phyloP scores from a whole-genome alignment of 2,888 invertebrate genomes.

The Plagodis dolabraria region DNA sequence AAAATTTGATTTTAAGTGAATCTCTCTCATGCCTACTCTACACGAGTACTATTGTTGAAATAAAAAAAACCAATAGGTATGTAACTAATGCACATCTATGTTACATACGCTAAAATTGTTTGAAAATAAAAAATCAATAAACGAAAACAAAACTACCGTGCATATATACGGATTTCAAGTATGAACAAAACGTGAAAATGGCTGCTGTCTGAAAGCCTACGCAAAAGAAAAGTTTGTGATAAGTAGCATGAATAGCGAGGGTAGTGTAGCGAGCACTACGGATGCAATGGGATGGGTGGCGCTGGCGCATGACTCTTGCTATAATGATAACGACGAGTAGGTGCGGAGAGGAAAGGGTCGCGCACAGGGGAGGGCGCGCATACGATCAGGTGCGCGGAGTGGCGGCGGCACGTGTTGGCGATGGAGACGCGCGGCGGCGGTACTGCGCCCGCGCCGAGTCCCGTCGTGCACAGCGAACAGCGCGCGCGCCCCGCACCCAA shows the following conservation, averaged over 20 bases:
- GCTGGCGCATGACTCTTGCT: not conserved
- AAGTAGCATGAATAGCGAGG: not conserved
- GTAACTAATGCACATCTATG: too few relatives aligned
- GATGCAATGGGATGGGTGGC: slow-evolving; percentile 6
- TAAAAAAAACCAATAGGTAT: too few relatives aligned
- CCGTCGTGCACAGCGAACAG: slow-evolving; percentile 63
- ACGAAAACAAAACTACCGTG: slow-evolving; percentile 7
- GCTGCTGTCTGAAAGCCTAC: not conserved
- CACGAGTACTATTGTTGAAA: too few relatives aligned
- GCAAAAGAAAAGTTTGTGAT: too few relatives aligned
- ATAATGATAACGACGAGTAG: slow-evolving; percentile 24
- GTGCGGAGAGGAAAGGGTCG: slow-evolving; percentile 28
- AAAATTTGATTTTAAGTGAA: too few relatives aligned
- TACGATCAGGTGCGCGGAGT: slow-evolving; percentile 72
- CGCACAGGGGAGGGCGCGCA: slow-evolving; percentile 56
- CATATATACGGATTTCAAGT: slow-evolving; percentile 1
- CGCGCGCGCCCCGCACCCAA: slow-evolving; percentile 51
- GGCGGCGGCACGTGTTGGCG: slow-evolving; percentile 67
- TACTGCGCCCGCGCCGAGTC: slow-evolving; percentile 56
- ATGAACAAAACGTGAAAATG: slow-evolving; percentile 2
- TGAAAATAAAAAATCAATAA: too few relatives aligned
- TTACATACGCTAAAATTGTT: too few relatives aligned
- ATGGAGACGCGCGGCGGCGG: slow-evolving; percentile 56
- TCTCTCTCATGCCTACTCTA: too few relatives aligned
- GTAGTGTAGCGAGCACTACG: slow-evolving; percentile 3